Evolutionary conservation across 2,888 invertebrate species (phyloP), one percentile per base, ranked within the genome.

Genomic region (Acronicta psi): DNA sequence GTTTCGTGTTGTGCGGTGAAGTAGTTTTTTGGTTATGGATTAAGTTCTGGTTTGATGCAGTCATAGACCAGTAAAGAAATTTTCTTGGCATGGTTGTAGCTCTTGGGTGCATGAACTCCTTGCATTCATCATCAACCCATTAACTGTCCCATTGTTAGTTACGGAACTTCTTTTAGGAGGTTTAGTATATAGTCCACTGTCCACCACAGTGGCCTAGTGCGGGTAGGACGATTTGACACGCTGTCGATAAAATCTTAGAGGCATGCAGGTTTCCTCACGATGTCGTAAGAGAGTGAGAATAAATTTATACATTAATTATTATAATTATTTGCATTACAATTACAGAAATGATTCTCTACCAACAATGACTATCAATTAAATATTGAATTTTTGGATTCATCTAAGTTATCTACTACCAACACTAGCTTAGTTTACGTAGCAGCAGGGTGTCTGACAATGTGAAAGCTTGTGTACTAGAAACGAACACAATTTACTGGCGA

Each of bases 1-100:
- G 51, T 59, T 61, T 54, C 60, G 77, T 74, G 78, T 75, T 79
- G 82, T 77, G 80, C 61, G 69, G 73, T 46, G 47, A 31, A 46
- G 17, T 36, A 37, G 64, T 46, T 61, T 71, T 78, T 75, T 68
- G 59, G 73, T 46, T 38, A 45, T 60, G 55, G 43, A 64, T 69
- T 47, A 45, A 52, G 47, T 52, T 55, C 62, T 56, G 47, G 54
- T 61, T 61, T 66, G 8, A 38, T 34, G 20, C 36, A 52, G 23
- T n/a, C n/a, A 34, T 41, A 38, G 49, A 23, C 25, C 23, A 43
- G 43, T 47, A 31, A 52, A 59, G 44, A n/a, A 1, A n/a, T 0
- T 34, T 34, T n/a, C 7, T 34, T 31, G 11, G 4, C 1, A 8
- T 20, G 20, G 5, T 25, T 9, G 25, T 8, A 25, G 10, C 10